Percentiles rank a stretch among this genome's conserved stretches.
phyloP scores from a whole-genome alignment of 1,140 invertebrate genomes.

The Apis cerana region DNA sequence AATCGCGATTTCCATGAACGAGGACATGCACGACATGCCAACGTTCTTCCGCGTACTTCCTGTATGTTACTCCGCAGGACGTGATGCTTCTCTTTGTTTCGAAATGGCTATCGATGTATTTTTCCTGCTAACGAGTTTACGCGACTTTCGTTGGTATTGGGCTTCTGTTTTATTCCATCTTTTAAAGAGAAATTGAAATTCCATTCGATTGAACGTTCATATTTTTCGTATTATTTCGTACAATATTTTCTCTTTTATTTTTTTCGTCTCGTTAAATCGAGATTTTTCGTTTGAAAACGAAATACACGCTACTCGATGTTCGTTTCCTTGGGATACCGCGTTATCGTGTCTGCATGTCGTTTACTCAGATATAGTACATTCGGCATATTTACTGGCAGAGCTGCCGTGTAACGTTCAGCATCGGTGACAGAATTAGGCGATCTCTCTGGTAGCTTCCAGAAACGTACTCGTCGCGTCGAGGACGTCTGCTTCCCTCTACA shows the following conservation, averaged over 20 bases:
- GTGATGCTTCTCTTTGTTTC: background rate
- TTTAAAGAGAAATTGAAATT: background rate
- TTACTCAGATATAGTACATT: background rate
- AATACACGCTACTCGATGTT: background rate
- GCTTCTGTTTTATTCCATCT: background rate
- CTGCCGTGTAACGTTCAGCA: background rate
- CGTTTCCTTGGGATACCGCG: background rate
- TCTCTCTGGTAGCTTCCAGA: slow-evolving; percentile 8
- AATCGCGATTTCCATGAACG: background rate
- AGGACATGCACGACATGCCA: background rate
- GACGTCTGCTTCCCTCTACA: too few relatives aligned
- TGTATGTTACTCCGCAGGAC: background rate
- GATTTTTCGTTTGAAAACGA: background rate
- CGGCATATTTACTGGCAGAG: background rate
- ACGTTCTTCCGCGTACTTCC: background rate
- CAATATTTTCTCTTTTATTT: background rate
- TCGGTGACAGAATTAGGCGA: slow-evolving; percentile 4
- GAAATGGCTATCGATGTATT: background rate
- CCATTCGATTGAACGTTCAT: background rate
- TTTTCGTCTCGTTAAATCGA: too few relatives aligned
- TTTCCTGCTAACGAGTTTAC: background rate
- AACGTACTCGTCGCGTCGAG: background rate
- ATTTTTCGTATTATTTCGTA: background rate
- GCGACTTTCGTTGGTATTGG: too few relatives aligned
- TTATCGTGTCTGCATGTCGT: background rate